A percentile compares a stretch with the other conserved stretches of the same genome.
These are phyloP conservation scores for Epinotia nisella DNA, from an alignment of 2,888 invertebrate species.

Conservation along the genomic window DNA sequence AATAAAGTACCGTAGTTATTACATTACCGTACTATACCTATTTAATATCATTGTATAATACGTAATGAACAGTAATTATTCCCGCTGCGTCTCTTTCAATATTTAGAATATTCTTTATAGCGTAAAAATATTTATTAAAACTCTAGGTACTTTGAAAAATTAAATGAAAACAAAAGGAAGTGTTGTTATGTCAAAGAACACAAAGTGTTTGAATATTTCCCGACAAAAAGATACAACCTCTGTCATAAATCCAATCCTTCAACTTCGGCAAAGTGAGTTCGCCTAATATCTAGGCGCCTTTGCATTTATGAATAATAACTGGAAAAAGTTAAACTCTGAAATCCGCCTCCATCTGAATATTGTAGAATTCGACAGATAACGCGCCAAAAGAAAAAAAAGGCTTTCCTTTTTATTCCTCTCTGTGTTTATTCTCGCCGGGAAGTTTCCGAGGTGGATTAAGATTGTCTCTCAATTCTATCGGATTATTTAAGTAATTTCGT, in stretches of 20 bases:
- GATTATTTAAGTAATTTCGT: slow-evolving; percentile 54
- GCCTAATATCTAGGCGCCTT: slow-evolving; percentile 74
- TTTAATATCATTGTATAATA: too few relatives aligned
- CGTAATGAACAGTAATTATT: too few relatives aligned
- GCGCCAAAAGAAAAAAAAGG: slow-evolving; percentile 64
- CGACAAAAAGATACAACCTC: slow-evolving; percentile 63
- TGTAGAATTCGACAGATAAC: slow-evolving; percentile 75
- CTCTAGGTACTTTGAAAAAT: neutral
- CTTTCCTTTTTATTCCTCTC: slow-evolving; percentile 55
- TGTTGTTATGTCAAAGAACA: slow-evolving; percentile 45
- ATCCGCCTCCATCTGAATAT: slow-evolving; percentile 76
- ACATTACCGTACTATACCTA: too few relatives aligned
- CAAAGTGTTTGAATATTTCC: slow-evolving; percentile 57
- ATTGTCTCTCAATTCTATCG: slow-evolving; percentile 54
- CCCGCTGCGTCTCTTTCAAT: too few relatives aligned
- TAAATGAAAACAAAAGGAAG: slow-evolving; percentile 6
- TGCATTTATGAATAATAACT: slow-evolving; percentile 83
- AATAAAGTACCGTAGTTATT: too few relatives aligned
- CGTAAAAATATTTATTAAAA: neutral
- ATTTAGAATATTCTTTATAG: too few relatives aligned
- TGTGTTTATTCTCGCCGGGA: slow-evolving; percentile 63
- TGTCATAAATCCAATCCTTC: slow-evolving; percentile 68
- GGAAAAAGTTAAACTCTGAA: slow-evolving; percentile 77
- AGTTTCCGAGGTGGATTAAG: slow-evolving; percentile 65
- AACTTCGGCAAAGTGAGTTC: slow-evolving; percentile 71